Evolutionary conservation across 2,113 vertebrate species (phyloP).

Genomic region (Pardalotus punctatus): DNA sequence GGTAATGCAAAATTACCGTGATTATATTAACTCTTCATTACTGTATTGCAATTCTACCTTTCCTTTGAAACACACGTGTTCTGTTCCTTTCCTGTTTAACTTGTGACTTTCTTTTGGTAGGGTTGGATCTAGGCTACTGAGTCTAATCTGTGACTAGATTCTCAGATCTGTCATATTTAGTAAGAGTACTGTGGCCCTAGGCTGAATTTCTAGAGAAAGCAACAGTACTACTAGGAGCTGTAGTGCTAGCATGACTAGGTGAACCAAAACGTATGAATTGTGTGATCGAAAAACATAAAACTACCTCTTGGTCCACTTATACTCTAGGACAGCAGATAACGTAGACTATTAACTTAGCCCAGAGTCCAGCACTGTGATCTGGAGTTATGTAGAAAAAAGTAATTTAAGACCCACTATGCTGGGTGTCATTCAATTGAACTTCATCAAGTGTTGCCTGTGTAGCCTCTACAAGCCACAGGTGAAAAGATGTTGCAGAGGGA

Average conservation of each 20-base stretch:
- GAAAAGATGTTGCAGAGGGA: rapidly evolving
- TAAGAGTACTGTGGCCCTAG: no score
- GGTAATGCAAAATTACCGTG: background rate
- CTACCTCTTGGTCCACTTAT: background rate
- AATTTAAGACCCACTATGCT: background rate
- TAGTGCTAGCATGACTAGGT: background rate
- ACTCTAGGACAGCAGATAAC: background rate
- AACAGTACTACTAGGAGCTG: background rate
- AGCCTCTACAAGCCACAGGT: rapidly evolving
- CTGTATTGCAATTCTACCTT: background rate
- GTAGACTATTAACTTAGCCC: background rate
- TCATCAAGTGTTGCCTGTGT: background rate
- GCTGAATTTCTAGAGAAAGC: background rate
- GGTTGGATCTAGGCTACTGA: background rate
- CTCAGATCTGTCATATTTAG: background rate
- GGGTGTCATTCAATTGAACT: background rate
- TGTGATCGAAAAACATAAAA: background rate
- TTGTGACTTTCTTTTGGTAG: background rate
- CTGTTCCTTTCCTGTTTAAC: background rate
- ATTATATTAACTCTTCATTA: background rate
- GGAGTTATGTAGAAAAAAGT: background rate
- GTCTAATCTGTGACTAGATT: background rate
- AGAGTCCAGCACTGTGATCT: background rate
- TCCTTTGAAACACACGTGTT: background rate
- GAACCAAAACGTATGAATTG: background rate